These are phyloP conservation scores for Chrysolina haemoptera DNA, from an alignment of 2,888 invertebrate genomes.

Conservation along the genomic window DNA sequence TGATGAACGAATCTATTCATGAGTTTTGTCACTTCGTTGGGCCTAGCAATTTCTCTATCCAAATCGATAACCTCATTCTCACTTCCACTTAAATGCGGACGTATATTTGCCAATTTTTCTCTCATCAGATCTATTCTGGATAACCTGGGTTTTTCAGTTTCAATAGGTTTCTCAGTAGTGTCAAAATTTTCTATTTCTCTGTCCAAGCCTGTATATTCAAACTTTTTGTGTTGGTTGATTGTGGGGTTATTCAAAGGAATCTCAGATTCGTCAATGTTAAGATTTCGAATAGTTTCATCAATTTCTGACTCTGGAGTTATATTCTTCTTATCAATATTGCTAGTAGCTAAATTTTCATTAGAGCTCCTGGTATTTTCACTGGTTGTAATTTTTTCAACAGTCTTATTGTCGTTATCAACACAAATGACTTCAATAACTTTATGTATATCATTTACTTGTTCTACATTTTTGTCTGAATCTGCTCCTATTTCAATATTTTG, in stretches of 20 bases:
- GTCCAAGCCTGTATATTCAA: conserved; percentile 45
- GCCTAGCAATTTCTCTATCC: conserved; percentile 69
- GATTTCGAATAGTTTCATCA: background rate
- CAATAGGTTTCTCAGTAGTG: conserved; percentile 10
- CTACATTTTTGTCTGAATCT: background rate
- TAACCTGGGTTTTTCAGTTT: conserved; percentile 44
- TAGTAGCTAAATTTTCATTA: background rate
- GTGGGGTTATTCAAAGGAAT: background rate
- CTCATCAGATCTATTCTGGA: conserved; percentile 63
- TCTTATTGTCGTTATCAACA: background rate
- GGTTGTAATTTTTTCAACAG: conserved; percentile 25
- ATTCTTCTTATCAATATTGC: background rate
- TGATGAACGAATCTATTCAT: conserved; percentile 83
- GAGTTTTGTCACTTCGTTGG: conserved; percentile 77
- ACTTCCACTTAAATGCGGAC: conserved; percentile 73
- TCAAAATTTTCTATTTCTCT: conserved; percentile 52
- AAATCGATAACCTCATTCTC: conserved; percentile 76
- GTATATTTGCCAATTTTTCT: conserved; percentile 61
- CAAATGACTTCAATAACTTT: background rate
- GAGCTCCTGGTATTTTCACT: conserved; percentile 4
- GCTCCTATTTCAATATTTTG: background rate
- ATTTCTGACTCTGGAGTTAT: background rate
- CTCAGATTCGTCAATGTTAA: background rate
- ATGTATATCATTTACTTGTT: background rate
- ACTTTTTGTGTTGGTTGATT: conserved; percentile 12